Conservation (phyloP, 1,140 invertebrate genomes). For the Goniozus legneri region DNA sequence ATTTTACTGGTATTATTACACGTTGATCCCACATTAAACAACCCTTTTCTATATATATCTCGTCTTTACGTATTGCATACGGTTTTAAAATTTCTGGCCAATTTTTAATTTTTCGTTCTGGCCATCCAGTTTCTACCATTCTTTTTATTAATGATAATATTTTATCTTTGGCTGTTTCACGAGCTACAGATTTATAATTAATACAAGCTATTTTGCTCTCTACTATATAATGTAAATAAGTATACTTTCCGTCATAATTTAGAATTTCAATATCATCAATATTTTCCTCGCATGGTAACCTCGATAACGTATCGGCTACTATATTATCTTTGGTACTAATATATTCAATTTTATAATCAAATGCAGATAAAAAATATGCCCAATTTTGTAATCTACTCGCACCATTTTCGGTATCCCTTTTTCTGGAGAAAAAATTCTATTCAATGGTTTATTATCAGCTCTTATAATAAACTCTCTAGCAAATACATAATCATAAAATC, state of each 20-base stretch:
- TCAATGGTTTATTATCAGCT: slow-evolving; percentile 35
- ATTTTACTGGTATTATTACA: slow-evolving; percentile 16
- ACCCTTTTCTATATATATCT: slow-evolving; percentile 1
- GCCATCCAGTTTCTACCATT: neutral
- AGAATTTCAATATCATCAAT: neutral
- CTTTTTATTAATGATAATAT: slow-evolving; percentile 1
- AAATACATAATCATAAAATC: slow-evolving; percentile 39
- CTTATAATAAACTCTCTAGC: slow-evolving; percentile 30
- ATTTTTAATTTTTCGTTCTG: neutral
- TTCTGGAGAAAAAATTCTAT: slow-evolving; percentile 23
- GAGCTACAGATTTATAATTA: slow-evolving; percentile 3
- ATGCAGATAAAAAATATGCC: slow-evolving; percentile 9
- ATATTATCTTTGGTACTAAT: slow-evolving; percentile 8
- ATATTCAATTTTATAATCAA: slow-evolving; percentile 10
- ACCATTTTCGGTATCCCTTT: slow-evolving; percentile 10
- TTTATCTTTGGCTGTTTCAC: slow-evolving; percentile 5
- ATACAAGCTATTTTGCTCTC: neutral
- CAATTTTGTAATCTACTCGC: slow-evolving; percentile 16
- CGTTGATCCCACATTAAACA: slow-evolving; percentile 13
- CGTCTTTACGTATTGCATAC: slow-evolving; percentile 2
- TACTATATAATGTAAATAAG: slow-evolving; percentile 3
- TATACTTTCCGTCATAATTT: neutral
- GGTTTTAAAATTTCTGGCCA: neutral
- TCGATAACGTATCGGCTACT: slow-evolving; percentile 6
- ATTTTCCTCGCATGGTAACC: neutral